Evolutionary conservation across 2,113 vertebrate species (phyloP).

Genomic region (Brachyhypopomus occidentalis): DNA sequence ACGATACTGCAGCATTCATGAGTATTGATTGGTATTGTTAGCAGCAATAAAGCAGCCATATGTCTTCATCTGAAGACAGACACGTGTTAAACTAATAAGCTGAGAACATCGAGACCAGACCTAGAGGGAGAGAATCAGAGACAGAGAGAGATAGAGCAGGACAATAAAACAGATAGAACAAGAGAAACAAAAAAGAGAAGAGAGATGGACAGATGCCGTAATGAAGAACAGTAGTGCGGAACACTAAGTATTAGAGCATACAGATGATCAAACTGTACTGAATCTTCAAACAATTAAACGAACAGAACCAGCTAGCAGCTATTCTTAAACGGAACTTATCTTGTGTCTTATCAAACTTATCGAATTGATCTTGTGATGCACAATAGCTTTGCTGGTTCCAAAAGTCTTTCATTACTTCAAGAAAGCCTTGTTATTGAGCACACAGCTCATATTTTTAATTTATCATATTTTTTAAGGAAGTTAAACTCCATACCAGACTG

Average conservation of each 20-base stretch:
- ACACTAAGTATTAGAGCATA: neutral
- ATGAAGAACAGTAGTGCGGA: constrained; percentile 8
- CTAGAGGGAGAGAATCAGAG: constrained; percentile 52
- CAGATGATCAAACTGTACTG: neutral
- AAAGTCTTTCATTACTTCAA: too few relatives aligned
- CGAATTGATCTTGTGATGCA: too few relatives aligned
- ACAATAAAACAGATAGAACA: neutral
- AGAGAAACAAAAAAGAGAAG: constrained; percentile 22
- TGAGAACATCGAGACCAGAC: constrained; percentile 60
- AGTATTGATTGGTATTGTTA: constrained; percentile 85
- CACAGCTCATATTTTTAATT: neutral
- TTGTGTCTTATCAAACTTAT: too few relatives aligned
- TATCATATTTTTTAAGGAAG: neutral
- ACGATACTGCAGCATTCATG: constrained; percentile 76
- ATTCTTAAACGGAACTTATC: neutral
- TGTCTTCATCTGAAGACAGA: constrained; percentile 77
- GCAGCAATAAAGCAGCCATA: constrained; percentile 78
- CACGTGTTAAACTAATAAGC: constrained; percentile 77
- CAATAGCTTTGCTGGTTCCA: too few relatives aligned
- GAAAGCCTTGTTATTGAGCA: neutral
- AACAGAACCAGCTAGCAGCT: neutral
- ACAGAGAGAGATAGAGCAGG: neutral
- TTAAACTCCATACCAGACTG: neutral
- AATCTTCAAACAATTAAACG: constrained; percentile 15
- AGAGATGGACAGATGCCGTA: constrained; percentile 1